A percentile compares a stretch with the other conserved stretches of the same genome.
phyloP scores from a whole-genome alignment of 2,113 vertebrate genomes.

The Larimichthys polyactis region DNA sequence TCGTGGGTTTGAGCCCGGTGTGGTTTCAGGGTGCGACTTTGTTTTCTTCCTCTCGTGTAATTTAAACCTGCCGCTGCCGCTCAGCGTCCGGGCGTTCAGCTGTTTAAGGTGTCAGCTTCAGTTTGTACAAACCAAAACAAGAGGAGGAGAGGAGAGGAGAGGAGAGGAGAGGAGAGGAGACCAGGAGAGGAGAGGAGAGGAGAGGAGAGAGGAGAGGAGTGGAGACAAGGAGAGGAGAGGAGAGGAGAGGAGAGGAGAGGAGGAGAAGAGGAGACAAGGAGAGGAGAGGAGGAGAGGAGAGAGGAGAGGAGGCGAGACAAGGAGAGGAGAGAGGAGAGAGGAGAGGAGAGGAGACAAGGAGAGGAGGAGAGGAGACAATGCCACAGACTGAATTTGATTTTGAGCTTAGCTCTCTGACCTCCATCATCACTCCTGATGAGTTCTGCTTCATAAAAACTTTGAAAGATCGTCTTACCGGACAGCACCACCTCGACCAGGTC shows the following conservation, averaged over 20 bases:
- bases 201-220: neutral
- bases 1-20: constrained; percentile 27
- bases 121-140: constrained; percentile 11
- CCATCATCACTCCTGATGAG: too few relatives aligned
- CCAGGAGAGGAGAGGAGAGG: too few relatives aligned
- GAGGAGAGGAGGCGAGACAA: too few relatives aligned
- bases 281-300: too few relatives aligned
- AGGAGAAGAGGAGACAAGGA: neutral
- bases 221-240: too few relatives aligned
- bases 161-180: too few relatives aligned
- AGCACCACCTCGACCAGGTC: constrained; percentile 94
- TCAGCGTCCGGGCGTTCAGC: neutral
- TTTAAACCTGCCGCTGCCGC: constrained; percentile 10
- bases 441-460: too few relatives aligned
- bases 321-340: too few relatives aligned
- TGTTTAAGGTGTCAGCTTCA: constrained; percentile 24
- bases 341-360: too few relatives aligned
- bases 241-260: constrained; percentile 14
- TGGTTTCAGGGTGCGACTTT: neutral
- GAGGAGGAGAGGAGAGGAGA: neutral
- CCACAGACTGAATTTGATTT: too few relatives aligned
- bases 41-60: constrained; percentile 35
- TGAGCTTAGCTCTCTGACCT: too few relatives aligned
- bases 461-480: constrained; percentile 82
- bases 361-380: too few relatives aligned